These are phyloP conservation scores for Odontomachus brunneus DNA, from an alignment of 1,140 invertebrate genomes.

Conservation along the genomic window DNA sequence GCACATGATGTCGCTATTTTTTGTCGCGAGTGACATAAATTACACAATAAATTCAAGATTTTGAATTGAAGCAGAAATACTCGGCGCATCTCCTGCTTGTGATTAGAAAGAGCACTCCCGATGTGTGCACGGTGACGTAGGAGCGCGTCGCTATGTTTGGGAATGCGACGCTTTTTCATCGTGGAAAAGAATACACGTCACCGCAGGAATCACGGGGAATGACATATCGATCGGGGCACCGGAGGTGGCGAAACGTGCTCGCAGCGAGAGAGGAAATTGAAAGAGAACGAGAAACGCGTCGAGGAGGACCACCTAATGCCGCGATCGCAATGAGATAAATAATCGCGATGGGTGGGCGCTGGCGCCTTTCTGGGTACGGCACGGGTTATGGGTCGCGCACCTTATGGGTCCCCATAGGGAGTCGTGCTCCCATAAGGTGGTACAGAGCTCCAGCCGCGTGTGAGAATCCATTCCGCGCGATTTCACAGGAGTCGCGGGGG, in stretches of 20 bases:
- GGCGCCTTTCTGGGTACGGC: constrained; percentile 57
- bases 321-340: constrained; percentile 79
- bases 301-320: constrained; percentile 76
- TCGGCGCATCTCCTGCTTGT: too few relatives aligned
- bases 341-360: constrained; percentile 80
- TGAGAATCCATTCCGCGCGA: constrained; percentile 84
- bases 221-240: background rate
- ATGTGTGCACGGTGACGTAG: too few relatives aligned
- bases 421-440: constrained; percentile 79
- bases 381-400: constrained; percentile 67
- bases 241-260: constrained; percentile 30
- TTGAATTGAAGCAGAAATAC: too few relatives aligned
- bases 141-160: background rate
- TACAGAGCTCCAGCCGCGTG: constrained; percentile 82
- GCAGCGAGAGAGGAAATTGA: background rate
- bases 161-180: background rate
- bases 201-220: constrained; percentile 37
- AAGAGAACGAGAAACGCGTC: background rate
- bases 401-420: constrained; percentile 71
- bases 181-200: background rate
- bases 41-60: background rate
- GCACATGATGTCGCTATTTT: background rate
- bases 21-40: background rate
- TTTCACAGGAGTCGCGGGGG: constrained; percentile 81
- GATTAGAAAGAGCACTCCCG: too few relatives aligned